Percentiles rank a stretch among this genome's conserved stretches.
Conservation (phyloP, 2,797 vertebrate genomes). For the Rhinatrema bivittatum region DNA sequence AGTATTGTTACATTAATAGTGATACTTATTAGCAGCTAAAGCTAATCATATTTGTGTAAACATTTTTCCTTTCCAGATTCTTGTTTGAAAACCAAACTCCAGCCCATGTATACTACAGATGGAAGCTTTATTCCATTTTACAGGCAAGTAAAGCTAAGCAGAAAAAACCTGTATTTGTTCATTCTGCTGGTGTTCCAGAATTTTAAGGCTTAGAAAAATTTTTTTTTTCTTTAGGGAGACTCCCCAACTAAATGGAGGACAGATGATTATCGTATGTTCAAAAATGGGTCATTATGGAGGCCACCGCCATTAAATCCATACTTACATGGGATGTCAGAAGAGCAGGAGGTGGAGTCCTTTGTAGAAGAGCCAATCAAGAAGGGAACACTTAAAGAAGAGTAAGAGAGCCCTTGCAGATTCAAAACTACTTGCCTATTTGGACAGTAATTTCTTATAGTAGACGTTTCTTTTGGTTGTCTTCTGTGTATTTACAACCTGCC, state of each 20-base stretch:
- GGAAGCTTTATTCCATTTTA: slow-evolving; percentile 96
- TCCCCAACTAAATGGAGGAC: slow-evolving; percentile 93
- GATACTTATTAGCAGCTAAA: no score
- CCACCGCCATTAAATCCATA: slow-evolving; percentile 94
- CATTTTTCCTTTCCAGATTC: slow-evolving; percentile 69
- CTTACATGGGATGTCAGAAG: slow-evolving; percentile 87
- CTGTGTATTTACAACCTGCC: slow-evolving; percentile 10
- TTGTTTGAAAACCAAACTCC: slow-evolving; percentile 98
- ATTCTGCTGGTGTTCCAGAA: neutral
- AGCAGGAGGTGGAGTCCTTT: slow-evolving; percentile 82
- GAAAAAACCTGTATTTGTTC: no score
- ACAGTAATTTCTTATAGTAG: no score
- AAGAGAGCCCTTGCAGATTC: no score
- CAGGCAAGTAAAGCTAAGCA: slow-evolving; percentile 77
- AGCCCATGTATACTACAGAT: slow-evolving; percentile 95
- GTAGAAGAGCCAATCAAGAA: slow-evolving; percentile 87
- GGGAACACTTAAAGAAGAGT: slow-evolving; percentile 95
- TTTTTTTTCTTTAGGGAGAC: slow-evolving; percentile 69
- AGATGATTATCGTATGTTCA: slow-evolving; percentile 96
- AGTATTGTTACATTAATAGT: no score
- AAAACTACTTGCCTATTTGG: no score
- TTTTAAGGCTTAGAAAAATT: neutral
- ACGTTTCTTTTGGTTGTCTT: neutral
- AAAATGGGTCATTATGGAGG: slow-evolving; percentile 94
- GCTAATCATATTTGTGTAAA: no score